A percentile compares a stretch with the other conserved stretches of the same genome.
Evolutionary conservation across 2,113 vertebrate genomes (phyloP).

Genomic region (Grammomys dolichurus): DNA sequence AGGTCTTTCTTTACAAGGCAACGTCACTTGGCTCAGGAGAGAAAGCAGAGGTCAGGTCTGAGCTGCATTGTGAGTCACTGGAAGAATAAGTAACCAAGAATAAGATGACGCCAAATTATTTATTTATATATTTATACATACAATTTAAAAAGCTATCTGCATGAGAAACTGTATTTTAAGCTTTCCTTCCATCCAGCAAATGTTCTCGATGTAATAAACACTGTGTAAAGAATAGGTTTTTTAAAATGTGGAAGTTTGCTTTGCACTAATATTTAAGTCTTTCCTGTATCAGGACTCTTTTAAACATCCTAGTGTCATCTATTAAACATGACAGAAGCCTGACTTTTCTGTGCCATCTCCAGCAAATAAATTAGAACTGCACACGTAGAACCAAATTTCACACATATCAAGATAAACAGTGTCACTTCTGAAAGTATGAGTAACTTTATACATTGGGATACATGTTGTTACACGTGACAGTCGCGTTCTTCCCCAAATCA

Average conservation of each 20-base stretch:
- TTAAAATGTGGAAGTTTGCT: neutral
- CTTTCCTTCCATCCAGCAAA: neutral
- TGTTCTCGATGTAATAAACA: neutral
- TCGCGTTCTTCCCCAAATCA: neutral
- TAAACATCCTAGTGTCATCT: constrained; percentile 17
- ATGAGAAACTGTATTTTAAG: constrained; percentile 54
- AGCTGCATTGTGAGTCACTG: constrained; percentile 8
- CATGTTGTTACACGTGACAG: neutral
- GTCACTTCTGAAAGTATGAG: neutral
- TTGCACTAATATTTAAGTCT: constrained; percentile 34
- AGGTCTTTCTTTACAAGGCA: constrained; percentile 50
- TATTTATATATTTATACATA: neutral
- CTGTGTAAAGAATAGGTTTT: neutral
- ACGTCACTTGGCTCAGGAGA: neutral
- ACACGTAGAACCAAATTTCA: neutral
- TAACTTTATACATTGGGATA: neutral
- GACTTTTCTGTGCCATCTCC: neutral
- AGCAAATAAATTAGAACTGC: constrained; percentile 6
- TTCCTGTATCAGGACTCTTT: constrained; percentile 42
- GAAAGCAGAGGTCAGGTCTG: neutral
- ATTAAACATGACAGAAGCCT: neutral
- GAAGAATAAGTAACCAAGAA: neutral
- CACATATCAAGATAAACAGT: neutral
- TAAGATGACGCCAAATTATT: neutral
- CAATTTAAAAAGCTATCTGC: neutral